Conservation (phyloP, 1,140 invertebrate genomes). For the Trypoxylus dichotomus region DNA sequence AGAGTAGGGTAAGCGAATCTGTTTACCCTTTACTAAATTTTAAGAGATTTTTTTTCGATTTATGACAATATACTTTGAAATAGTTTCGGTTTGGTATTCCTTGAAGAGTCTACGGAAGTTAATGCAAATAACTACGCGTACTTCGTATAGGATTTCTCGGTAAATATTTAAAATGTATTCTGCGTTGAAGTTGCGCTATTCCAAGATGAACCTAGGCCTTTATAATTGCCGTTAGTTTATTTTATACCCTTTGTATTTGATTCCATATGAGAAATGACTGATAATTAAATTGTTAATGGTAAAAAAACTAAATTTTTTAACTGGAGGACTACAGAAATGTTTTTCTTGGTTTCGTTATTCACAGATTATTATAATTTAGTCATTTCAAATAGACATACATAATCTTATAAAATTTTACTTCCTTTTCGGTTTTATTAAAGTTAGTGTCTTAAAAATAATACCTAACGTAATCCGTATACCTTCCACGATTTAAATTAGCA, state of each 20-base stretch:
- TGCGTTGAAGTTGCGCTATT: not conserved
- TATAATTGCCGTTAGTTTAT: no score
- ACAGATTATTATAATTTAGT: no score
- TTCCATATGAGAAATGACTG: no score
- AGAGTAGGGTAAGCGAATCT: not conserved
- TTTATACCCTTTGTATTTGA: no score
- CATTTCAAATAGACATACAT: not conserved
- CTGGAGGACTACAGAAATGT: no score
- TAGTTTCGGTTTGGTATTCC: not conserved
- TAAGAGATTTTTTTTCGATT: not conserved
- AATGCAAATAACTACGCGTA: conserved; percentile 9
- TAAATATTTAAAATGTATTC: conserved; percentile 13
- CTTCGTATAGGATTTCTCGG: not conserved
- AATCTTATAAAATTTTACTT: no score
- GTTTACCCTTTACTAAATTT: not conserved
- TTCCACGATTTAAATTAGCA: conserved; percentile 8
- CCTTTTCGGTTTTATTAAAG: not conserved
- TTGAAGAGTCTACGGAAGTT: not conserved
- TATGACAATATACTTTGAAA: not conserved
- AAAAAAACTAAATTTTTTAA: no score
- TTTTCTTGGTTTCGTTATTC: no score
- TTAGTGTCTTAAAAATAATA: not conserved
- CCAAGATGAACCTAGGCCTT: no score
- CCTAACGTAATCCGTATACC: not conserved
- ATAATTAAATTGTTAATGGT: no score